These are phyloP conservation scores for Lemur catta DNA, from an alignment of 2,797 vertebrate genomes.

Conservation along the genomic window DNA sequence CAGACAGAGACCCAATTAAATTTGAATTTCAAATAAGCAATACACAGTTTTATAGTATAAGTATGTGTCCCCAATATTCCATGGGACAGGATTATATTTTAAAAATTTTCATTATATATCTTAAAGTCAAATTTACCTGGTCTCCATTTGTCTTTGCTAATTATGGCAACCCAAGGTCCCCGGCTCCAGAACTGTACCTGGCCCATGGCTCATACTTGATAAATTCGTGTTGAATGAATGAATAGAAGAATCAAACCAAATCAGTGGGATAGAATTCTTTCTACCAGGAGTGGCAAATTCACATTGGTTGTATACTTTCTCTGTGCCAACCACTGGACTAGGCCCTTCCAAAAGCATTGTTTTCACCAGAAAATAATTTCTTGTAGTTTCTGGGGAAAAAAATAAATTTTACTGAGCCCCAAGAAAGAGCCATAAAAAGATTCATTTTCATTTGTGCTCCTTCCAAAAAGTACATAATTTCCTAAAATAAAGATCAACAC, in stretches of 20 bases:
- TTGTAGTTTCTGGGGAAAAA: background rate
- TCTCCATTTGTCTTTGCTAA: background rate
- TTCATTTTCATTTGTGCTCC: background rate
- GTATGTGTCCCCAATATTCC: background rate
- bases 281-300: background rate
- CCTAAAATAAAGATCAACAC: background rate
- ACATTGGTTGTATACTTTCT: background rate
- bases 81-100: background rate
- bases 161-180: background rate
- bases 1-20: background rate
- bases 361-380: background rate
- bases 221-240: background rate
- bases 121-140: background rate
- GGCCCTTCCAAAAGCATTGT: background rate
- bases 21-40: background rate
- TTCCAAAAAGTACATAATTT: background rate
- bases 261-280: background rate
- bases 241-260: background rate
- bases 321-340: background rate
- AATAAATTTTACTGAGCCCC: background rate
- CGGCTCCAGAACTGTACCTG: no score
- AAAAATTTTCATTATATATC: background rate
- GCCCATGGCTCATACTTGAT: background rate
- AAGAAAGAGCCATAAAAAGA: background rate
- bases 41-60: background rate